Evolutionary conservation across 2,113 vertebrate species (phyloP).

Genomic region (Montifringilla adamsi): DNA sequence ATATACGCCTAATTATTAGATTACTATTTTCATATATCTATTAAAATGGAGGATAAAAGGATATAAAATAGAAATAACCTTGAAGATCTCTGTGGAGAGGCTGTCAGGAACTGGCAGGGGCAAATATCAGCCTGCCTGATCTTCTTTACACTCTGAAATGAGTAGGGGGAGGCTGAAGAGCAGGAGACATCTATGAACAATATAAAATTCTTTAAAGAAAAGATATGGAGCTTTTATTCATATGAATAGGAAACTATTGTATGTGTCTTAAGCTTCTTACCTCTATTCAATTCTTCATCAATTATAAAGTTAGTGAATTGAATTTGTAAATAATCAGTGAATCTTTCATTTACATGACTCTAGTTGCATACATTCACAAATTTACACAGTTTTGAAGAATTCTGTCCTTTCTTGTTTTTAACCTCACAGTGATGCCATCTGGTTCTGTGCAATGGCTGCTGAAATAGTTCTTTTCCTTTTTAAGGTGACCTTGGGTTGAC

Average conservation of each 20-base stretch:
- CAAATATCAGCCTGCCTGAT: background rate
- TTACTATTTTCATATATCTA: background rate
- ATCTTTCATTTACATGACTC: background rate
- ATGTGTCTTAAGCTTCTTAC: background rate
- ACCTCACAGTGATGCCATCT: background rate
- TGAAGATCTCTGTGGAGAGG: background rate
- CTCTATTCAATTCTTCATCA: background rate
- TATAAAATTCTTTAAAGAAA: background rate
- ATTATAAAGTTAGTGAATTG: background rate
- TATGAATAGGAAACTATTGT: background rate
- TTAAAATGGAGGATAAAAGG: background rate
- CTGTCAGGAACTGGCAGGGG: background rate
- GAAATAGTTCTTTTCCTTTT: slow-evolving; percentile 1
- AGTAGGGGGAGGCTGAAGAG: background rate
- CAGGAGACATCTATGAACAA: background rate
- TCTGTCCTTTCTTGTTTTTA: slow-evolving; percentile 8
- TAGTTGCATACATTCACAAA: background rate
- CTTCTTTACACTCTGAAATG: background rate
- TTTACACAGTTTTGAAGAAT: background rate
- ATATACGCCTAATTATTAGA: background rate
- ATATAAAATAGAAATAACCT: background rate
- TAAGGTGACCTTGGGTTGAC: background rate
- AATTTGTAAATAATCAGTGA: background rate
- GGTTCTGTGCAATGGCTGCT: background rate
- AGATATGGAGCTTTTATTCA: background rate